Evolutionary conservation across 2,888 invertebrate species (phyloP).

Genomic region (Tolmerus cingulatus): DNA sequence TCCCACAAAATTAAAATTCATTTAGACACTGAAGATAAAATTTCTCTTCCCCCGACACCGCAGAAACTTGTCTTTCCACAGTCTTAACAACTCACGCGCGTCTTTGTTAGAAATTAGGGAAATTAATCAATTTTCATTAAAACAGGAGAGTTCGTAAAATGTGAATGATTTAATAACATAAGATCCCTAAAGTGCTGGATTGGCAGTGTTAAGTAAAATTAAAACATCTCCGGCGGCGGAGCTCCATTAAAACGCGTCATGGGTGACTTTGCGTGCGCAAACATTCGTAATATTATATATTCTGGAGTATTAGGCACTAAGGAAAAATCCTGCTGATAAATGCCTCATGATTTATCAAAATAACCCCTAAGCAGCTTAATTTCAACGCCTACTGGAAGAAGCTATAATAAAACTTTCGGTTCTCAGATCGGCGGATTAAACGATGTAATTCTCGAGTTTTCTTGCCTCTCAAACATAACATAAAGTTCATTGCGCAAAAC

Average conservation of each 20-base stretch:
- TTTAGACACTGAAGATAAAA: background rate
- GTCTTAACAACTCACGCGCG: background rate
- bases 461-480: background rate
- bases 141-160: slow-evolving; percentile 3
- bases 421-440: background rate
- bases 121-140: slow-evolving; percentile 32
- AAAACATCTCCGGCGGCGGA: background rate
- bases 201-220: background rate
- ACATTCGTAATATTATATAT: background rate
- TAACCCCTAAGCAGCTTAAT: slow-evolving; percentile 40
- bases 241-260: background rate
- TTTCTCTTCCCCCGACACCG: background rate
- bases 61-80: background rate
- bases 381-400: background rate
- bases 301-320: slow-evolving; percentile 30
- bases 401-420: background rate
- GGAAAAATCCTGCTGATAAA: slow-evolving; percentile 43
- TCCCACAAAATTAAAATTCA: background rate
- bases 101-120: background rate
- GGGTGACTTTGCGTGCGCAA: background rate
- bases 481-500: background rate
- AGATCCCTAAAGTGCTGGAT: background rate
- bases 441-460: background rate
- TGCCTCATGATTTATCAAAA: slow-evolving; percentile 45
- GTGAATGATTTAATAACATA: background rate